These are phyloP conservation scores for Halcyon badia DNA, from an alignment of 2,797 vertebrate species.

Conservation along the genomic window DNA sequence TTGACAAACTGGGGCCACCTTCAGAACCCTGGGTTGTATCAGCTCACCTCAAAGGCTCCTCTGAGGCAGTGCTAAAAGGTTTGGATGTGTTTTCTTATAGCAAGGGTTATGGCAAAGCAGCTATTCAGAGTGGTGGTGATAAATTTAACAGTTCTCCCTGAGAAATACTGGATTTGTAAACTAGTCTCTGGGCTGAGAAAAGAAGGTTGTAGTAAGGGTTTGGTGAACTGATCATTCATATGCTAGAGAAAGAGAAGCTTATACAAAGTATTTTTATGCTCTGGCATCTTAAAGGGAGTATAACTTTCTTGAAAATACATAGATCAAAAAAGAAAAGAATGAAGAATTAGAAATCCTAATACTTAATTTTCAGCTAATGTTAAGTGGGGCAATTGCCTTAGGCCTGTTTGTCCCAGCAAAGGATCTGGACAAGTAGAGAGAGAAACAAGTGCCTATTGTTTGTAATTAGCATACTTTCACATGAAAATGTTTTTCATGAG, in stretches of 20 bases:
- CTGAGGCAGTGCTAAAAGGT: conserved; percentile 75
- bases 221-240: background rate
- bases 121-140: background rate
- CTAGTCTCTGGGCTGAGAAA: background rate
- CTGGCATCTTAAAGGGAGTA: background rate
- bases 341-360: background rate
- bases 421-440: background rate
- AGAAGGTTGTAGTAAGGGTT: background rate
- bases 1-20: conserved; percentile 71
- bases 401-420: background rate
- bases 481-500: background rate
- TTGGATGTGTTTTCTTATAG: background rate
- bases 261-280: background rate
- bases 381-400: background rate
- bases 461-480: background rate
- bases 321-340: background rate
- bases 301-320: background rate
- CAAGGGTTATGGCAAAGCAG: background rate
- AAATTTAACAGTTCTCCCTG: background rate
- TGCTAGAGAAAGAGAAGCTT: background rate
- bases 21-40: conserved; percentile 77
- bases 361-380: background rate
- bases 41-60: conserved; percentile 70
- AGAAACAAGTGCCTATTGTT: background rate
- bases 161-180: background rate